Base-by-base conservation (phyloP, 2,113 vertebrate species). In the Seriola rivoliana region DNA sequence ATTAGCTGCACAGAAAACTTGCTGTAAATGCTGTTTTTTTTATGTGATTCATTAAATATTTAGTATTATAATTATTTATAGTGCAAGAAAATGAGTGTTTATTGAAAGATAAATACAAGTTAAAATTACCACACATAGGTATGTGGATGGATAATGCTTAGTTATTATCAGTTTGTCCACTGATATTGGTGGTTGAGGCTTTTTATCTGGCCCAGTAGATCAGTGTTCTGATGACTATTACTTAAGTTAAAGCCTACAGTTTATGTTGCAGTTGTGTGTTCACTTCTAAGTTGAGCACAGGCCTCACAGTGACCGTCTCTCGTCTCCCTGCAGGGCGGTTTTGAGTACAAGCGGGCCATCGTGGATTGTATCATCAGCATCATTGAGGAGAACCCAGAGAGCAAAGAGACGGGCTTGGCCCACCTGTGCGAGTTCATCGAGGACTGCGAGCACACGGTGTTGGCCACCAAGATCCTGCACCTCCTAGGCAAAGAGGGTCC, bases 341-440 rank as follows among this genome's bases (percentile, higher is more conserved):
- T 99, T 40, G 98, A 99, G 36, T 99, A 99, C 93, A 99, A 99
- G 87, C 95, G 97, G 2, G 98, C 98, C 89, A 99, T 99, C 0
- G 98, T 99, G 81, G 98, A 99, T 90, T 99, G 98, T 71, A 98
- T 99, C 55, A 98, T 99, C 88, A 94, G 96, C 94, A 98, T 99
- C 91, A 97, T 99, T 3, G 98, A 99, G 93, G 98, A 99, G 91
- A 99, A 98, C 86, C 97, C 97, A 0, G 98, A 99, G 91, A 98
- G 97, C 84, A 99, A 99, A 79, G 98, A 99, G 86, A 94, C 97
- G 0, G 98, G 98, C 16, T 76, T 99, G 91, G 97, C 98, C 65
- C 98, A 99, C 90, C 96, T 99, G 38, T 99, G 98, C 0, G 98
- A 99, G 90, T 99, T 99, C 93, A 99, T 99, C 0, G 98, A 99